Conservation (phyloP, 92 coral and sea anemone species). For the Pocillopora meandrina region DNA sequence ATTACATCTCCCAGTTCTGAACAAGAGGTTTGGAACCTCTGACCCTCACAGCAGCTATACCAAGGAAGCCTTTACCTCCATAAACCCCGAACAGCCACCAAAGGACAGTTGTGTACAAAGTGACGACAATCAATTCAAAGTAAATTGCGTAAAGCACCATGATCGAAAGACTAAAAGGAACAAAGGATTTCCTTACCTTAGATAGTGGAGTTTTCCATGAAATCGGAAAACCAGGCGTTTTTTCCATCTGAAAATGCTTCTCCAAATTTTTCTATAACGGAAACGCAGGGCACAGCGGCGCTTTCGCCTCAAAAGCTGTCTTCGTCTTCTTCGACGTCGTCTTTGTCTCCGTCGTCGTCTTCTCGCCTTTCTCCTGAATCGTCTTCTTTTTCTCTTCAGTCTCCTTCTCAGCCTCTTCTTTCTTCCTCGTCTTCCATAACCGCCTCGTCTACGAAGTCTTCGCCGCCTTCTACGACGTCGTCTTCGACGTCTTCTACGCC, state of each 20-base stretch:
- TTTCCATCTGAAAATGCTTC: neutral
- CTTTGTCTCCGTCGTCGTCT: constrained; percentile 25
- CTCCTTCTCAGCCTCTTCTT: constrained; percentile 14
- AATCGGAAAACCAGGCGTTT: constrained; percentile 13
- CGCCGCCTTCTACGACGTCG: constrained; percentile 12
- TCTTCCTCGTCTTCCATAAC: constrained; percentile 10
- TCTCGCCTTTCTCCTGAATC: constrained; percentile 9
- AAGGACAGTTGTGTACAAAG: too few species aligned
- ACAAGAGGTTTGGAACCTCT: too few species aligned
- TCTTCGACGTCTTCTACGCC: constrained; percentile 14
- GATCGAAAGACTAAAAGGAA: neutral
- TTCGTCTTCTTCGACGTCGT: constrained; percentile 28
- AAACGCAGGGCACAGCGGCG: constrained; percentile 34
- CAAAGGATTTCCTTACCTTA: constrained; percentile 17
- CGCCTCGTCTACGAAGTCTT: constrained; percentile 1
- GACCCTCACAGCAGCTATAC: too few species aligned
- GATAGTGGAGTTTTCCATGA: neutral
- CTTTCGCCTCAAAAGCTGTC: constrained; percentile 19
- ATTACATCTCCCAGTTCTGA: too few species aligned
- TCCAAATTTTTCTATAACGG: constrained; percentile 10
- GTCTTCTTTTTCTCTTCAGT: constrained; percentile 24
- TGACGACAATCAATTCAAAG: neutral
- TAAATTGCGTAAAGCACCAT: neutral
- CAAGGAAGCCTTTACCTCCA: too few species aligned
- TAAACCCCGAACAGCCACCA: too few species aligned